These are phyloP conservation scores for Rhabdomys dilectus DNA, from an alignment of 2,113 vertebrate species.

Conservation along the genomic window DNA sequence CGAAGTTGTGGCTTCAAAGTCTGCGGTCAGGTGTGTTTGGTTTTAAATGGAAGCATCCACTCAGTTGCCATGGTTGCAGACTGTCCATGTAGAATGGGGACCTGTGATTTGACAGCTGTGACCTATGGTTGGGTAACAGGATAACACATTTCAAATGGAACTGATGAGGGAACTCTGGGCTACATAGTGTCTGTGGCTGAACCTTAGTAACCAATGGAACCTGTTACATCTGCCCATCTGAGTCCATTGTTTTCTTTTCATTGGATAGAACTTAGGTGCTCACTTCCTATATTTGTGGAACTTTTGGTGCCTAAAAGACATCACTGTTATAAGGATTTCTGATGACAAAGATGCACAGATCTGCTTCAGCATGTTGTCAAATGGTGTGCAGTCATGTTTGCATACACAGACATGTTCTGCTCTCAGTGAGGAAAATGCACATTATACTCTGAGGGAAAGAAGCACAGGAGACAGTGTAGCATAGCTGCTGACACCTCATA, in stretches of 20 bases:
- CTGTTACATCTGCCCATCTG: neutral
- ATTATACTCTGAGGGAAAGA: neutral
- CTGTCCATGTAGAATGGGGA: neutral
- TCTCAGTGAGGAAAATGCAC: neutral
- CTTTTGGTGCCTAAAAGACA: neutral
- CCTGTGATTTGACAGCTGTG: neutral
- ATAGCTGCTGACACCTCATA: neutral
- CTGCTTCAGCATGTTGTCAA: neutral
- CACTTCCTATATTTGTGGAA: neutral
- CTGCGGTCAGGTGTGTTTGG: neutral
- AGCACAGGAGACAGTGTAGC: neutral
- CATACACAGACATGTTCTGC: neutral
- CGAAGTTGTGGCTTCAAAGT: conserved; percentile 36
- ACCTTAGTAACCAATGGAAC: neutral
- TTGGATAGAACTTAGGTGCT: neutral
- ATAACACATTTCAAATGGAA: neutral
- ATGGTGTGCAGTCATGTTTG: neutral
- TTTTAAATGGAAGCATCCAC: conserved; percentile 32
- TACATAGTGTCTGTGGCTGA: neutral
- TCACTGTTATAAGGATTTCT: neutral
- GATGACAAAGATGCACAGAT: neutral
- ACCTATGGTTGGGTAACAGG: neutral
- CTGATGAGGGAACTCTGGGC: neutral
- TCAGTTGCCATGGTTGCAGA: conserved; percentile 29
- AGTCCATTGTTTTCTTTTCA: neutral